Evolutionary conservation across 2,888 invertebrate species (phyloP).

Genomic region (Tipula unca): DNA sequence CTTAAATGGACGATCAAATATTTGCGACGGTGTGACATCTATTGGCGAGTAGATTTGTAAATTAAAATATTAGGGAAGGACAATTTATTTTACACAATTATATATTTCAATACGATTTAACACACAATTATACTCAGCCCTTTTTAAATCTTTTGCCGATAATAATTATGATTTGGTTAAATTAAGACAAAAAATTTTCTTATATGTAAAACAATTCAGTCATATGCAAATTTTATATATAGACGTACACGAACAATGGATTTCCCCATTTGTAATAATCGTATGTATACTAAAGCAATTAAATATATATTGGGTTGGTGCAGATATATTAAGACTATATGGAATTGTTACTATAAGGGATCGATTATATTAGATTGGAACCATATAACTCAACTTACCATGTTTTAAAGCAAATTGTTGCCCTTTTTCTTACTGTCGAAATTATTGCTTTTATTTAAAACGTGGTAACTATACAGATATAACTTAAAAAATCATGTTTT

Average conservation of each 20-base stretch:
- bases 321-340: not conserved
- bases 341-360: too few species aligned
- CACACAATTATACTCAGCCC: not conserved
- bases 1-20: not conserved
- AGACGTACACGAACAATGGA: not conserved
- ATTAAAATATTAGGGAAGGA: not conserved
- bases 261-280: not conserved
- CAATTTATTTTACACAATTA: not conserved
- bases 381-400: too few species aligned
- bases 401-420: too few species aligned
- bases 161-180: not conserved
- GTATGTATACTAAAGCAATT: not conserved
- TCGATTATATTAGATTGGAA: too few species aligned
- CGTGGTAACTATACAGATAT: too few species aligned
- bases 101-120: not conserved
- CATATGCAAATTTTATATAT: not conserved
- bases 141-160: not conserved
- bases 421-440: too few species aligned
- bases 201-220: not conserved
- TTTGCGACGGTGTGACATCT: not conserved
- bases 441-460: too few species aligned
- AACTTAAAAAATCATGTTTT: too few species aligned
- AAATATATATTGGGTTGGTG: not conserved
- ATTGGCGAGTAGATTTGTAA: not conserved
- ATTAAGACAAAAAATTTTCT: not conserved